Evolutionary conservation across 2,797 vertebrate species (phyloP).

Genomic region (Falco peregrinus): DNA sequence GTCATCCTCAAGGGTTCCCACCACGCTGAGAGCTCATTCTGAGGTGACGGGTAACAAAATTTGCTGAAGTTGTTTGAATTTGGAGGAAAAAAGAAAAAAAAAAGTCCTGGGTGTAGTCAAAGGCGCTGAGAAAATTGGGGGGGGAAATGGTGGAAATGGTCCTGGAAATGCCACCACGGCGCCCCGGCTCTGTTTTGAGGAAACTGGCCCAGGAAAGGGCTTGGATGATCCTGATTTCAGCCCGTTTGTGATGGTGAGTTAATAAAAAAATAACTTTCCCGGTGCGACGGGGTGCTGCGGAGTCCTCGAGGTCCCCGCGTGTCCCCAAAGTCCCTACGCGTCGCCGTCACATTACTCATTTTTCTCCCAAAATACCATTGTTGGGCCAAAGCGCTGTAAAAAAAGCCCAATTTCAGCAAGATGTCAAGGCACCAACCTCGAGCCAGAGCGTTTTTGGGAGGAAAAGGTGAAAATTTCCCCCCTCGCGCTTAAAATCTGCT

Average conservation of each 20-base stretch:
- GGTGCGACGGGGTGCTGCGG: background rate
- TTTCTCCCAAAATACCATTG: background rate
- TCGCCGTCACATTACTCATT: rapidly evolving
- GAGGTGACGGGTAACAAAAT: rapidly evolving
- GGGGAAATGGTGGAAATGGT: background rate
- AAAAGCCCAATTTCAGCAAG: background rate
- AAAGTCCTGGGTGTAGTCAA: background rate
- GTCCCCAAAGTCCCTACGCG: background rate
- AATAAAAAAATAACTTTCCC: background rate
- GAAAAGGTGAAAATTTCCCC: background rate
- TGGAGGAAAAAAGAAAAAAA: background rate
- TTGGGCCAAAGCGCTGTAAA: background rate
- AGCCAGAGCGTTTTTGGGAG: background rate
- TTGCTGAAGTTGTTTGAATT: background rate
- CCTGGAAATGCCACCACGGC: rapidly evolving
- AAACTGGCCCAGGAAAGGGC: background rate
- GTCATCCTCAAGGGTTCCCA: background rate
- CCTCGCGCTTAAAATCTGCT: background rate
- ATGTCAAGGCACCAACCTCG: background rate
- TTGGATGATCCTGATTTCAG: background rate
- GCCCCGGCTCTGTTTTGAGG: background rate
- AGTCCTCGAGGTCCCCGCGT: background rate
- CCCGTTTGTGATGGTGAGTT: rapidly evolving
- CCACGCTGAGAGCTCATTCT: background rate
- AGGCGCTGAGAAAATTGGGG: background rate